Base-by-base conservation (phyloP, 2,888 invertebrate species). In the Luffia ferchaultella region DNA sequence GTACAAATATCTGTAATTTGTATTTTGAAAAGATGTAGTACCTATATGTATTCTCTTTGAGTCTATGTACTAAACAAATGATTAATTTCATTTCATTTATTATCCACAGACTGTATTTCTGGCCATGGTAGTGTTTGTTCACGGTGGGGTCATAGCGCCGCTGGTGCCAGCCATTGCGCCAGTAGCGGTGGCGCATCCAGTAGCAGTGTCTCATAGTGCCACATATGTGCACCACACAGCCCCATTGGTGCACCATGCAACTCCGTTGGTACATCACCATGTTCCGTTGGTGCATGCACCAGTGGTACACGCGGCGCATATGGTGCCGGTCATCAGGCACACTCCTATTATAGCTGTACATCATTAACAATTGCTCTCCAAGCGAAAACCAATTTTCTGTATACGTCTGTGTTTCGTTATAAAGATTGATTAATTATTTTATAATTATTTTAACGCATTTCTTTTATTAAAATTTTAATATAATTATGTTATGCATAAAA, bases 291-390 rank as follows among this genome's bases (percentile, higher is more conserved):
- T 40, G 20, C 65, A 30, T 56, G 58, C 60, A 40, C 58, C 60
- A 42, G 57, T 56, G 18, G 60, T 57, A 12, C 55, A 56, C 20
- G 62, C 62, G 49, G 54, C 58, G 40, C 50, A 65, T 1, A 51
- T 73, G 0, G 64, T 73, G 0, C 74, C 75, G 2, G 57, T 77
- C 0, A 71, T 77, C 1, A 62, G 68, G 44, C 73, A 73, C 47
- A 68, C 76, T 0, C 76, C 76, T 0, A 51, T 76, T 16, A 66
- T 76, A 1, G 62, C 74, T 0, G 74, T 80, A 0, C 82, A 80
- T 59, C 77, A 80, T 64, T 72, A 55, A n/a, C 30, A 12, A 30
- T 30, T 30, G 30, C 30, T 30, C 12, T 12, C 30, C 12, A 30
- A 30, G 30, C n/a, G n/a, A n/a, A n/a, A n/a, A n/a, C n/a, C n/a